A percentile compares a stretch with the other conserved stretches of the same genome.
phyloP scores from a whole-genome alignment of 2,797 vertebrate genomes.

The Sebastolobus altivelis region DNA sequence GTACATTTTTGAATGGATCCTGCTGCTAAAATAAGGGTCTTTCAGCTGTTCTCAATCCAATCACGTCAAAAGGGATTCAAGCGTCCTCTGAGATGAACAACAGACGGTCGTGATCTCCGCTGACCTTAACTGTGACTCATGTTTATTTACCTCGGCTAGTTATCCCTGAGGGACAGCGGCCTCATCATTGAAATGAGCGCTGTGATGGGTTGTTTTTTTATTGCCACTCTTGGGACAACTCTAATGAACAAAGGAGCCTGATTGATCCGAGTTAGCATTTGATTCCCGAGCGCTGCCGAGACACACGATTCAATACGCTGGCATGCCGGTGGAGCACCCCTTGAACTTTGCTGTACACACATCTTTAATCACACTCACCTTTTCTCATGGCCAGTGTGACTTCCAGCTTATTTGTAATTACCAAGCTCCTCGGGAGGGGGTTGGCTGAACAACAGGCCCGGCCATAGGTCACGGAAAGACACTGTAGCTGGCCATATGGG shows the following conservation, averaged over 20 bases:
- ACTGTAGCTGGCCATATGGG: slow-evolving; percentile 70
- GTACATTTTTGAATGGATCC: not conserved
- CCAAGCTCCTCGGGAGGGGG: slow-evolving; percentile 58
- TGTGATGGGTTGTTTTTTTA: slow-evolving; percentile 42
- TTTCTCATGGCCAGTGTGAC: slow-evolving; percentile 60
- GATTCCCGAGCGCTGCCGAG: slow-evolving; percentile 42
- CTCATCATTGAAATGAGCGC: slow-evolving; percentile 64
- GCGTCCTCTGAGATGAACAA: slow-evolving; percentile 54
- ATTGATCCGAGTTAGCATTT: slow-evolving; percentile 72
- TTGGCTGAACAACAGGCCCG: slow-evolving; percentile 70
- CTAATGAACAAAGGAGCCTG: slow-evolving; percentile 71
- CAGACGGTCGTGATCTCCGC: slow-evolving; percentile 56
- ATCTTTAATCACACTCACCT: slow-evolving; percentile 74
- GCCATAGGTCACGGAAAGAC: slow-evolving; percentile 68
- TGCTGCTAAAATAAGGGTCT: slow-evolving; percentile 38
- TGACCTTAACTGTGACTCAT: slow-evolving; percentile 71
- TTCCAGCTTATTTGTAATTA: slow-evolving; percentile 79
- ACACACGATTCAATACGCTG: slow-evolving; percentile 36
- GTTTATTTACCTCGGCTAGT: slow-evolving; percentile 69
- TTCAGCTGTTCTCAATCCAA: slow-evolving; percentile 33
- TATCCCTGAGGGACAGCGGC: slow-evolving; percentile 45
- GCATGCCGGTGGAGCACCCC: slow-evolving; percentile 47
- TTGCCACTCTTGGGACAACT: slow-evolving; percentile 52
- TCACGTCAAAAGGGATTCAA: slow-evolving; percentile 47
- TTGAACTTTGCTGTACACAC: slow-evolving; percentile 66